Base-by-base conservation (phyloP, 2,113 vertebrate genomes). In the Marcusenius ussheri region DNA sequence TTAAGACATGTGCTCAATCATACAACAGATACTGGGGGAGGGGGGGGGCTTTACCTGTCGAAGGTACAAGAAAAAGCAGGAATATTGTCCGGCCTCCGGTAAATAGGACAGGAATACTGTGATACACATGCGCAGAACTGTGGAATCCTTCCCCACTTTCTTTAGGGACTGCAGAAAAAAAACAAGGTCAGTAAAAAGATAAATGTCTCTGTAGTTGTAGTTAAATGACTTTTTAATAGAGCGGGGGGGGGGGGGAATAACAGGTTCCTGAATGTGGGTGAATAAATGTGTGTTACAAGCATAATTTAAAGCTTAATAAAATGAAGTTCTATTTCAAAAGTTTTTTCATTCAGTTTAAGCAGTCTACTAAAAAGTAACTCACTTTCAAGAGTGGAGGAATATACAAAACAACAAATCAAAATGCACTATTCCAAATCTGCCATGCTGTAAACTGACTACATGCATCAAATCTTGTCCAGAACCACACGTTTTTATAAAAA, bases 31-130 rank as follows among this genome's bases (percentile, higher is more conserved):
- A 24, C 74, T 1, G 6, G 35, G 42, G 39, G 74, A 35, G 58
- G 11, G 66, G n/a, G 66, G n/a, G 70, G 0, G 2, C 9, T 91
- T 94, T 91, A 99, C 98, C 97, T 99, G 98, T 93, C 97, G 94
- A 89, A 99, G 96, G 94, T 99, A 99, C 31, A 99, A 96, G 94
- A 99, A 99, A 95, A 99, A 99, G 92, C 98, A 99, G 90, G 98
- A 99, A 95, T 99, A 99, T 88, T 99, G 98, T 46, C 98, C 98
- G 15, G 98, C 97, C 92, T 99, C 98, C 0, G 98, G 98, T 56
- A 99, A 94, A 84, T 99, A 99, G 0, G 98, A 99, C 85, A 99
- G 95, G 93, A 99, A 98, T 88, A 99, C 98, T 0, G 98, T 98
- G 94, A 99, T 96, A 86, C 97, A 99, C 93, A 98, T 98, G 0